phyloP scores from a whole-genome alignment of 2,113 vertebrate genomes.

The Mus spicilegus region DNA sequence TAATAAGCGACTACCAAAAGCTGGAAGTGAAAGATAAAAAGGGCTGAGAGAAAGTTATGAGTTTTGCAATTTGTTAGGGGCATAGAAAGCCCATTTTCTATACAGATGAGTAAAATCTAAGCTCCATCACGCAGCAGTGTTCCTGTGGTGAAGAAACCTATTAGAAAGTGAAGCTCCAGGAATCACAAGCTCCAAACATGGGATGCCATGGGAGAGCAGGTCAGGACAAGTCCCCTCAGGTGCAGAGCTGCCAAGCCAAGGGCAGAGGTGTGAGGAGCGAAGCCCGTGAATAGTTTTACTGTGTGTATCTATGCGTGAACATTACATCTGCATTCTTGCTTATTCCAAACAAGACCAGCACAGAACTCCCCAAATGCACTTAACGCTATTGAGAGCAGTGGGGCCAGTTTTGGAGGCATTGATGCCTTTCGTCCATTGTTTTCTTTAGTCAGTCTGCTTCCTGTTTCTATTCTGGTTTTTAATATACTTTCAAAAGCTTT shows the following conservation, averaged over 20 bases:
- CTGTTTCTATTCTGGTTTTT: background rate
- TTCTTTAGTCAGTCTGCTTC: background rate
- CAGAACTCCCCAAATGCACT: background rate
- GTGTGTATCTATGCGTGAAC: background rate
- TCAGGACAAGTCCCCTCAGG: background rate
- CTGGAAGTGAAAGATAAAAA: conserved; percentile 21
- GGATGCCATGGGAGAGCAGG: background rate
- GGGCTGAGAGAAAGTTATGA: background rate
- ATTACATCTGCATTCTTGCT: background rate
- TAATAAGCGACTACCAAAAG: background rate
- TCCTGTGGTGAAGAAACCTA: background rate
- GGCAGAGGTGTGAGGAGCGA: background rate
- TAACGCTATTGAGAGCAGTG: background rate
- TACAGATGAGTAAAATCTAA: background rate
- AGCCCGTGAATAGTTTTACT: background rate
- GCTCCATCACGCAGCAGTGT: background rate
- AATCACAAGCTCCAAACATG: background rate
- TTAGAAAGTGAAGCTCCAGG: background rate
- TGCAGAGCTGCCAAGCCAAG: background rate
- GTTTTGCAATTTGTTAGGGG: background rate
- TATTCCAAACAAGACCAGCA: background rate
- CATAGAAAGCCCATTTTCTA: background rate
- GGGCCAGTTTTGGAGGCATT: background rate
- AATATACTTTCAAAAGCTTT: background rate
- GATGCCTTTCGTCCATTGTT: conserved; percentile 13